Evolutionary conservation across 2,113 vertebrate species (phyloP).

Genomic region (Puntigrus tetrazona): DNA sequence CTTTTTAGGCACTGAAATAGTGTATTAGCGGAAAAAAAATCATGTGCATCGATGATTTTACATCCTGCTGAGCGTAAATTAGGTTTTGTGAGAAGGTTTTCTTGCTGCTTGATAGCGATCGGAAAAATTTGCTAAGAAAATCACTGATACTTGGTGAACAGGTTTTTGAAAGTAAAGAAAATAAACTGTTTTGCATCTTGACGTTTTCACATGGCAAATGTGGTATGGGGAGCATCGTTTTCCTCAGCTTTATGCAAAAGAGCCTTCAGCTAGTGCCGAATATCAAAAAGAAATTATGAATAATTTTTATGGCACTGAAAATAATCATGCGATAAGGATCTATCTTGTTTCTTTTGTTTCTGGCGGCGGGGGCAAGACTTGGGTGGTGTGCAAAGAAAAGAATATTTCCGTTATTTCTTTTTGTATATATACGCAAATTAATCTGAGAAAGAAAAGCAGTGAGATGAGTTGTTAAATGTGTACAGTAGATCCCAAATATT

Average conservation of each 20-base stretch:
- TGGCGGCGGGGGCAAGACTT: neutral
- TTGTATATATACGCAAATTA: conserved; percentile 12
- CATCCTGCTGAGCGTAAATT: neutral
- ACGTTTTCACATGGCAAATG: conserved; percentile 28
- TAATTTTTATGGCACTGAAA: neutral
- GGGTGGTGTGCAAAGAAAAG: conserved; percentile 4
- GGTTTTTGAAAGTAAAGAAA: conserved; percentile 47
- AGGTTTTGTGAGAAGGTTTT: neutral
- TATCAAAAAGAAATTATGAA: neutral
- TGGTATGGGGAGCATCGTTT: neutral
- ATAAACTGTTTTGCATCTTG: conserved; percentile 51
- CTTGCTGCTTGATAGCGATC: neutral
- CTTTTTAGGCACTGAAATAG: neutral
- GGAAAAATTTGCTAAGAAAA: conserved; percentile 53
- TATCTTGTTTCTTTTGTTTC: neutral
- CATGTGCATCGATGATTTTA: neutral
- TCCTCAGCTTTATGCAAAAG: conserved; percentile 52
- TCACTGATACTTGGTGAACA: conserved; percentile 43
- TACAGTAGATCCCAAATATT: too few relatives aligned
- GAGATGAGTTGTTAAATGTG: neutral
- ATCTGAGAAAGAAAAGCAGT: neutral
- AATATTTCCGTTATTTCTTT: conserved; percentile 23
- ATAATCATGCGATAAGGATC: conserved; percentile 20
- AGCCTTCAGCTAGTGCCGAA: neutral
- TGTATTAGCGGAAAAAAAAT: neutral